Base-by-base conservation (phyloP, 2,888 invertebrate species). In the Euplagia quadripunctaria region DNA sequence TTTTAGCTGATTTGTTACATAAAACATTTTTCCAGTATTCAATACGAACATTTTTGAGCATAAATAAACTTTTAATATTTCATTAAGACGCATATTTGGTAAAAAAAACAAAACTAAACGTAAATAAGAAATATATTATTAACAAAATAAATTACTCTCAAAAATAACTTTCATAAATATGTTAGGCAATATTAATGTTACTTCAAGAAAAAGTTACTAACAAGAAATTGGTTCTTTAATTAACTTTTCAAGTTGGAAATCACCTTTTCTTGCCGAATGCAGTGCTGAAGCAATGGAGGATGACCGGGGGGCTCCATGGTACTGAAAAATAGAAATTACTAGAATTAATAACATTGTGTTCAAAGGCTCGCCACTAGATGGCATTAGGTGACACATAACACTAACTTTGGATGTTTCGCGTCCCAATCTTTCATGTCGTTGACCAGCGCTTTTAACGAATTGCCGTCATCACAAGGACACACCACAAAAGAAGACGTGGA, bases 371-470 rank as follows among this genome's bases (percentile, higher is more conserved):
- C 20, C 55, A 58, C 55, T 46, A 64, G 43, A 42, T 64, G 46
- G 46, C 46, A 3, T n/a, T 20, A 49, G 12, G 1, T 61, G 8
- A 7, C 20, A 66, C 14, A 17, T 4, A n/a, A 63, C 12, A 55
- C 64, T 14, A 42, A 70, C 65, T 71, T 65, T 31, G 64, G 55
- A 71, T 71, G 70, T 65, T 65, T 65, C 0, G 42, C n/a, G 43
- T 71, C 70, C 64, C 64, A 71, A 20, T 71, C 64, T 20, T 71
- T 16, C 70, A 71, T 71, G 12, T 42, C 14, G 42, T 20, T 16
- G 31, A 55, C 16, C 16, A 64, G 17, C 11, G 42, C 0, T 71
- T 65, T 52, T 20, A 65, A 20, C 31, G 70, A 55, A 2, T 43
- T 67, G 51, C 16, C 20, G 14, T 9, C 8, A 1, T 41, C 16